These are phyloP conservation scores for Heliconius nattereri DNA, from an alignment of 1,140 invertebrate species.

Conservation along the genomic window DNA sequence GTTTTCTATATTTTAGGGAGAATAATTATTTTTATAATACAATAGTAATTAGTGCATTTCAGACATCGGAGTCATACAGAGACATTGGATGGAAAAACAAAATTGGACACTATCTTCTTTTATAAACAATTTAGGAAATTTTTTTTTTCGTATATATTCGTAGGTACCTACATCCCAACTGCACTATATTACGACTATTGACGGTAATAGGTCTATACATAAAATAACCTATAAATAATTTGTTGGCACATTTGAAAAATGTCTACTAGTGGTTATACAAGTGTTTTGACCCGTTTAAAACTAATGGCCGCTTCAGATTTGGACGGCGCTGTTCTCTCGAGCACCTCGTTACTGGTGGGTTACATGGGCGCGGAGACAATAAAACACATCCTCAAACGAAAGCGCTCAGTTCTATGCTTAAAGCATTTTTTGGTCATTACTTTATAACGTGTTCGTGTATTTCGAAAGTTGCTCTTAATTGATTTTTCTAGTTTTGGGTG, in stretches of 20 bases:
- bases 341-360: conserved; percentile 32
- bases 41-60: no score
- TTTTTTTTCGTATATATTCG: no score
- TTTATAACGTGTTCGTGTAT: neutral
- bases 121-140: no score
- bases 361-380: conserved; percentile 30
- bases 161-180: neutral
- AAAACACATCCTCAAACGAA: conserved; percentile 13
- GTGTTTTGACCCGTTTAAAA: conserved; percentile 42
- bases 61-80: no score
- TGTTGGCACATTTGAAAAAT: neutral
- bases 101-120: no score
- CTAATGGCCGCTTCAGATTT: conserved; percentile 41
- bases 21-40: no score
- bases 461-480: neutral
- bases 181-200: neutral
- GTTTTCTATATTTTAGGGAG: no score
- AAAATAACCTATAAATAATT: neutral
- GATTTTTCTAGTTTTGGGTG: neutral
- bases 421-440: conserved; percentile 8
- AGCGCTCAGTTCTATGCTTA: neutral
- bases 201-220: neutral
- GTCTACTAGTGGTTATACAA: neutral
- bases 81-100: no score
- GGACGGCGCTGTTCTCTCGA: conserved; percentile 29